Evolutionary conservation across 2,888 invertebrate species (phyloP), one percentile per base, ranked within the genome.

Genomic region (Nemotelus nigrinus): DNA sequence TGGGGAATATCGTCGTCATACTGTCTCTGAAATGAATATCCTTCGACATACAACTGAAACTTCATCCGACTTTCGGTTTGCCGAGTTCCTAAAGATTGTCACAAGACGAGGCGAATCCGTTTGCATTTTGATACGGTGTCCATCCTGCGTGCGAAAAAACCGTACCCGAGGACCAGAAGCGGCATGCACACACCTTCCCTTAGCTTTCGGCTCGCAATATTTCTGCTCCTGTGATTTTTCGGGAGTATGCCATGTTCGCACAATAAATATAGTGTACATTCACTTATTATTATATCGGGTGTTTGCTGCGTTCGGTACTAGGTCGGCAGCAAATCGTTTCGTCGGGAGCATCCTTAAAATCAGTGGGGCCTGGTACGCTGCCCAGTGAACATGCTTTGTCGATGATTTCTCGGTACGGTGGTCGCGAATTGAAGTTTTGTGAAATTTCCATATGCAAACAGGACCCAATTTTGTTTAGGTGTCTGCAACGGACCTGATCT

Each of bases 301-400:
- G 43, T 55, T 45, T 41, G 72, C 25, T 50, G 25, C 47, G 58
- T 47, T 60, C 60, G 71, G 4, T 55, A 41, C 48, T 53, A 25
- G 43, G 45, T 60, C 72, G 45, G 63, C 47, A 47, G 58, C 48
- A 25, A 3, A 50, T 63, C 41, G 47, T 45, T 63, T 75, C n/a
- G 64, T 68, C 39, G 45, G 47, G 58, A 67, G 65, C 67, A 67
- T 67, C 67, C 39, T 76, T 65, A 67, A 67, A 44, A 67, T 79
- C 80, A 80, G 80, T 80, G 77, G 78, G 79, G 79, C 80, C 74
- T 77, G 77, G 76, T 77, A 80, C 79, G 80, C 80, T 79, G 79
- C 80, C 79, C 80, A 79, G 80, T 70, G 68, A 74, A 78, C 77
- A 79, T 80, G 80, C 78, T 74, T 76, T 45, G 64, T 58, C 50